phyloP scores from a whole-genome alignment of 1,140 invertebrate species.

The Ganaspis sp. region DNA sequence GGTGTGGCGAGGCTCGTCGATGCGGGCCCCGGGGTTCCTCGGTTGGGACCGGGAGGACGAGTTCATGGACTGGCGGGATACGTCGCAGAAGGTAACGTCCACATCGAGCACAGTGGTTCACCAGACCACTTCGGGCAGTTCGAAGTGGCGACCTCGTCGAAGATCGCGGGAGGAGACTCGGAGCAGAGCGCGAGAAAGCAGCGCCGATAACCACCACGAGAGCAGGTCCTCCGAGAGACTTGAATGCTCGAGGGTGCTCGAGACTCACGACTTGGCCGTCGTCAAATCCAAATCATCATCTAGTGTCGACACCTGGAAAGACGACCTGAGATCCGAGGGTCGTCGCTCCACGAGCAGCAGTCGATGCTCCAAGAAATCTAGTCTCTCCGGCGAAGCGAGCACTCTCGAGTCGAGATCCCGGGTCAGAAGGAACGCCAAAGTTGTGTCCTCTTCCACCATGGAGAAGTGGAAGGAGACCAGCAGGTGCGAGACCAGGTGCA shows the following conservation, averaged over 20 bases:
- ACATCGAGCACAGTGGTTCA: constrained; percentile 46
- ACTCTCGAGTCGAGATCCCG: constrained; percentile 34
- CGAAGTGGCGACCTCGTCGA: constrained; percentile 61
- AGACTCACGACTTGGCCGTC: constrained; percentile 41
- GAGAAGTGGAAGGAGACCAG: constrained; percentile 63
- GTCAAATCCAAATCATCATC: constrained; percentile 67
- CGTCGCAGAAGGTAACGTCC: constrained; percentile 54
- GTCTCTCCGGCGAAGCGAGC: constrained; percentile 40
- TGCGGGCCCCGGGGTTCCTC: constrained; percentile 73
- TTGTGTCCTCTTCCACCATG: constrained; percentile 61
- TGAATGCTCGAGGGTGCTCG: constrained; percentile 40
- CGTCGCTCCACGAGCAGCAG: constrained; percentile 57
- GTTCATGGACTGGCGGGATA: constrained; percentile 73
- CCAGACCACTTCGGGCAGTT: constrained; percentile 44
- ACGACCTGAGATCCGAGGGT: constrained; percentile 53
- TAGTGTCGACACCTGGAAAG: constrained; percentile 66
- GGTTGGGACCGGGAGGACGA: constrained; percentile 74
- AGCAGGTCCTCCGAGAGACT: constrained; percentile 65
- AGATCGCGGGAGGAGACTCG: constrained; percentile 63
- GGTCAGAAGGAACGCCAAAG: constrained; percentile 48
- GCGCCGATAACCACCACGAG: constrained; percentile 55
- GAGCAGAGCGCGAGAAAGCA: constrained; percentile 54
- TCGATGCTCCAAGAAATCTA: constrained; percentile 57
- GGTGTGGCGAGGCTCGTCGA: constrained; percentile 73
- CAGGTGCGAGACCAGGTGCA: constrained; percentile 56